A percentile compares a stretch with the other conserved stretches of the same genome.
Conservation (phyloP, 2,888 invertebrate species). For the Pandemis cinnamomeana region DNA sequence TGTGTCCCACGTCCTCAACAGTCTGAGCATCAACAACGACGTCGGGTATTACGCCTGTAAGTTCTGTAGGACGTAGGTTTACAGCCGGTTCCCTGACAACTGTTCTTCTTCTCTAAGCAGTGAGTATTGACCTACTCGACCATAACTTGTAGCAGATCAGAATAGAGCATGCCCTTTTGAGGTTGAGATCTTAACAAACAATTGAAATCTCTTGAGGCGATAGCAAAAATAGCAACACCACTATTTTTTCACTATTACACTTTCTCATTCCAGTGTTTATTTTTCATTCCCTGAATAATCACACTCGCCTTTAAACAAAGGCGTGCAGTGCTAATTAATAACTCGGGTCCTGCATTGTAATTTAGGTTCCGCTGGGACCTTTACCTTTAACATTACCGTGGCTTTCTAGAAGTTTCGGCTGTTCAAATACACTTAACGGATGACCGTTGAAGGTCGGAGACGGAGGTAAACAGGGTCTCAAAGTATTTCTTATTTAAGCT, state of each 20-base stretch:
- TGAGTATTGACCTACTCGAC: too few species aligned
- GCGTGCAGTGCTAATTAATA: background rate
- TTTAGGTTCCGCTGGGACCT: conserved; percentile 30
- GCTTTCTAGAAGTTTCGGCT: conserved; percentile 30
- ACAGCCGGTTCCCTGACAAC: too few species aligned
- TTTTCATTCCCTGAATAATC: background rate
- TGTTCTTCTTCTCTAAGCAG: too few species aligned
- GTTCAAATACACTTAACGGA: conserved; percentile 24
- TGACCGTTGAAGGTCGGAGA: conserved; percentile 28
- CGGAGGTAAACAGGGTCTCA: conserved; percentile 21
- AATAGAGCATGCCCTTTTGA: background rate
- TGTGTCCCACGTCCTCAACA: too few species aligned
- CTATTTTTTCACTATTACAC: too few species aligned
- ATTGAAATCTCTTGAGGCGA: too few species aligned
- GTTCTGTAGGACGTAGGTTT: conserved; percentile 54
- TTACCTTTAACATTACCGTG: conserved; percentile 24
- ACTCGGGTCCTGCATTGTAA: conserved; percentile 21
- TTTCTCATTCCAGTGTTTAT: background rate
- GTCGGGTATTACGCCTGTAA: conserved; percentile 96
- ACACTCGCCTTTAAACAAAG: background rate
- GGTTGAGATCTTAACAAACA: background rate
- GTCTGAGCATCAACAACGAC: conserved; percentile 95
- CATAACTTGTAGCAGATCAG: too few species aligned
- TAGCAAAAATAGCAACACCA: too few species aligned
- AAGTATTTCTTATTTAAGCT: conserved; percentile 32